Evolutionary conservation across 2,113 vertebrate genomes (phyloP).

Genomic region (Anarhynchus alexandrinus): DNA sequence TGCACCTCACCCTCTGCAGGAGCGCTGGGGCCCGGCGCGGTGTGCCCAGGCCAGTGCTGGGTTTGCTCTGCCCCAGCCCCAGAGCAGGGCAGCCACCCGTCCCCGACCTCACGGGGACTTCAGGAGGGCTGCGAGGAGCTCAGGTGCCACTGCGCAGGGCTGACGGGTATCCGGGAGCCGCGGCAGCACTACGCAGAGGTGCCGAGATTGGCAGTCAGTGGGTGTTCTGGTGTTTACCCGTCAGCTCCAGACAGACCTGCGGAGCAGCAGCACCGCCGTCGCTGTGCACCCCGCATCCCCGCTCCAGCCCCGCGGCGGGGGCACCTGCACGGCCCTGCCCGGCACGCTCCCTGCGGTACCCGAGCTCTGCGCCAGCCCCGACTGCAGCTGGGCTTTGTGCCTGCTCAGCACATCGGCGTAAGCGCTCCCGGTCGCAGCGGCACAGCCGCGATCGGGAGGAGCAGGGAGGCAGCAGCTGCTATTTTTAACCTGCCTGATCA

Average conservation of each 20-base stretch:
- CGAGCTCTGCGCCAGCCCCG: accelerated
- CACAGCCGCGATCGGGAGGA: neutral
- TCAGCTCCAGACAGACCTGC: neutral
- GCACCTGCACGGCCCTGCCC: neutral
- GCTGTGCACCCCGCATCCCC: accelerated
- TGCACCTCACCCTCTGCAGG: neutral
- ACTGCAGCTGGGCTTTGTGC: neutral
- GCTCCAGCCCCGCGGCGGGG: accelerated
- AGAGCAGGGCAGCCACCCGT: neutral
- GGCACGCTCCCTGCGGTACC: accelerated
- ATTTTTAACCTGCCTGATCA: slow-evolving; percentile 30
- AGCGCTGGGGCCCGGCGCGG: accelerated
- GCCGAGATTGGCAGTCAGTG: accelerated
- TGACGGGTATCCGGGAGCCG: accelerated
- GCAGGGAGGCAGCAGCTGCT: neutral
- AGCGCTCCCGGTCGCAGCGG: neutral
- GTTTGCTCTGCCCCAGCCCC: neutral
- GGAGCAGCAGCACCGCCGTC: accelerated
- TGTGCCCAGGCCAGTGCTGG: accelerated
- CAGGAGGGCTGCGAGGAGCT: neutral
- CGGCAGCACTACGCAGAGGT: accelerated
- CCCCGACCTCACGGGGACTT: accelerated
- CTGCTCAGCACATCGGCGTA: neutral
- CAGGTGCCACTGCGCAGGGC: neutral
- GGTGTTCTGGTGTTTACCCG: neutral